phyloP scores from a whole-genome alignment of 2,888 invertebrate genomes.

The Chloromyia formosa region DNA sequence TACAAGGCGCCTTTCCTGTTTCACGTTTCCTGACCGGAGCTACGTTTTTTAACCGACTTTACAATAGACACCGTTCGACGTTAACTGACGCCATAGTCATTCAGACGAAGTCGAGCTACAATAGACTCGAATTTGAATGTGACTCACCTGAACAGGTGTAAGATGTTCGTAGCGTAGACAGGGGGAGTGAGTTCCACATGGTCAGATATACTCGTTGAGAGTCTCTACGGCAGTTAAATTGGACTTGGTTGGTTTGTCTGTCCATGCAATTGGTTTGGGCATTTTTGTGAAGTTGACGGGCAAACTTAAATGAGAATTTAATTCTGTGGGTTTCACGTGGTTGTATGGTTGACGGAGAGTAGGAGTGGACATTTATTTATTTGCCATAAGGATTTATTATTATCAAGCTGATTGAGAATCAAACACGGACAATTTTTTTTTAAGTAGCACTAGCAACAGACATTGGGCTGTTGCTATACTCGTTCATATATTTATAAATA shows the following conservation, averaged over 20 bases:
- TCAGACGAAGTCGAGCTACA: neutral
- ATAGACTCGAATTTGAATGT: conserved; percentile 8
- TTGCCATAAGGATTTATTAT: too few relatives aligned
- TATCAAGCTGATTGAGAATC: too few relatives aligned
- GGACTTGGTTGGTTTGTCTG: neutral
- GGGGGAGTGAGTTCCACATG: neutral
- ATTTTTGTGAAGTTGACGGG: neutral
- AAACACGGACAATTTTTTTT: too few relatives aligned
- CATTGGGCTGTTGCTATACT: too few relatives aligned
- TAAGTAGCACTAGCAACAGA: too few relatives aligned
- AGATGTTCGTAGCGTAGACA: neutral
- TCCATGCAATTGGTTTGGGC: too few relatives aligned
- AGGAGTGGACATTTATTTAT: neutral
- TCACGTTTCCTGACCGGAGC: conserved; percentile 19
- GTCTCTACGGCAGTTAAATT: neutral
- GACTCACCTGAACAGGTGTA: conserved; percentile 40
- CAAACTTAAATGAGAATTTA: neutral
- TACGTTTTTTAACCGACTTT: conserved; percentile 5
- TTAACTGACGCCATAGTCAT: neutral
- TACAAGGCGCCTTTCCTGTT: conserved; percentile 21
- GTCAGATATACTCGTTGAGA: neutral
- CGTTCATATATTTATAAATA: too few relatives aligned
- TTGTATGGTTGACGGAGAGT: neutral
- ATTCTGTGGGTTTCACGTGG: neutral
- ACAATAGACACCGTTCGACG: conserved; percentile 30